phyloP scores from a whole-genome alignment of 2,888 invertebrate species.

The Cantharis flavilabris region DNA sequence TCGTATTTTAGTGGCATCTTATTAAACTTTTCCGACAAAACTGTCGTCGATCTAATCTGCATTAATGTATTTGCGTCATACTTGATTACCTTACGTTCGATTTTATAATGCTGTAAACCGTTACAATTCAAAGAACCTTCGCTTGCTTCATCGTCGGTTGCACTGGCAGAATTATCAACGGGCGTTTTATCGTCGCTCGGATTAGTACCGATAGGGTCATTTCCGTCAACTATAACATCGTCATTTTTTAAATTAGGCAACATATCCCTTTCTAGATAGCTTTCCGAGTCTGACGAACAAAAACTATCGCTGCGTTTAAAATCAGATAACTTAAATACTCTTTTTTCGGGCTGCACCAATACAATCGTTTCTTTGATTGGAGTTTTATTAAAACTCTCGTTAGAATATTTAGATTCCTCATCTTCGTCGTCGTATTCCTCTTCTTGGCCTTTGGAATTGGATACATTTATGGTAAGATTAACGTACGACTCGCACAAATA shows the following conservation, averaged over 20 bases:
- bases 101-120: constrained; percentile 46
- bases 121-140: constrained; percentile 40
- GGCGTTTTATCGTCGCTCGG: constrained; percentile 44
- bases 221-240: constrained; percentile 34
- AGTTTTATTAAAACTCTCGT: constrained; percentile 7
- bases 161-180: constrained; percentile 32
- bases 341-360: constrained; percentile 16
- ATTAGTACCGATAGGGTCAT: constrained; percentile 14
- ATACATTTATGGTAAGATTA: constrained; percentile 51
- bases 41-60: constrained; percentile 46
- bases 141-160: constrained; percentile 53
- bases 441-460: constrained; percentile 37
- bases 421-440: constrained; percentile 17
- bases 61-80: constrained; percentile 53
- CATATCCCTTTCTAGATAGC: constrained; percentile 51
- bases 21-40: constrained; percentile 41
- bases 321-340: constrained; percentile 61
- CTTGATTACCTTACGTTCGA: constrained; percentile 45
- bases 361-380: not conserved
- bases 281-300: constrained; percentile 50
- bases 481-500: constrained; percentile 53
- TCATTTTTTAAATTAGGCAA: constrained; percentile 52
- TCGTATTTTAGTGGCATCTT: constrained; percentile 35
- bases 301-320: constrained; percentile 57
- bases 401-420: constrained; percentile 29